Evolutionary conservation across 2,113 vertebrate genomes (phyloP), one percentile per base, ranked within the genome.

Genomic region (Todiramphus saurophagus): DNA sequence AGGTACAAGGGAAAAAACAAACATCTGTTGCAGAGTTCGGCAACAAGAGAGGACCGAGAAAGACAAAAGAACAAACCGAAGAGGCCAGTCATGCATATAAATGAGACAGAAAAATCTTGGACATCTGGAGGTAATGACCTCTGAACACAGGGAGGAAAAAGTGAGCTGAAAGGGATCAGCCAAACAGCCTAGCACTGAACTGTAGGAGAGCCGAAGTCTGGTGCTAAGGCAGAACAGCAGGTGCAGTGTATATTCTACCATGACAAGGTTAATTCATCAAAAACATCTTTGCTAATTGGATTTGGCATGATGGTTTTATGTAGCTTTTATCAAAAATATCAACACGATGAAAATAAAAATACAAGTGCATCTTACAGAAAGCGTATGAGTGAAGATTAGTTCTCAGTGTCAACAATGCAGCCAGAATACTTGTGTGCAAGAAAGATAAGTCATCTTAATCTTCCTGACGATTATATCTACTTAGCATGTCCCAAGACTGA

Each of bases 261-360:
- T 87, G 86, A 92, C 91, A 86, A 91, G 83, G 94, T 94, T 95
- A 94, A 95, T 94, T 95, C 51, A 89, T 94, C 56, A 95, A 94
- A 94, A 94, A 94, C 81, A 35, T 90, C 89, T 87, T 86, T 89
- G 86, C 69, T 97, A 95, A 96, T 92, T 97, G 69, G 76, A 92
- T 94, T 95, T 97, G 94, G 89, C 89, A 75, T 13, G 2, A 83
- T 60, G 83, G 89, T 87, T 89, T 92, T 94, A 19, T 44, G 33
- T 60, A 68, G 20, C 23, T 78, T 72, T 78, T 72, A 53, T 27
- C 67, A 90, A 50, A 23, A 75, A 3, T 56, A 56, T 58, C 44
- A 80, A 46, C 35, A 30, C 27, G 83, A 66, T n/a, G 31, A 85
- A 85, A 76, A 90, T 48, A 16, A 60, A 94, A 92, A 66, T 85